Conservation (phyloP, 2,797 vertebrate species). For the Meriones psammophilus region DNA sequence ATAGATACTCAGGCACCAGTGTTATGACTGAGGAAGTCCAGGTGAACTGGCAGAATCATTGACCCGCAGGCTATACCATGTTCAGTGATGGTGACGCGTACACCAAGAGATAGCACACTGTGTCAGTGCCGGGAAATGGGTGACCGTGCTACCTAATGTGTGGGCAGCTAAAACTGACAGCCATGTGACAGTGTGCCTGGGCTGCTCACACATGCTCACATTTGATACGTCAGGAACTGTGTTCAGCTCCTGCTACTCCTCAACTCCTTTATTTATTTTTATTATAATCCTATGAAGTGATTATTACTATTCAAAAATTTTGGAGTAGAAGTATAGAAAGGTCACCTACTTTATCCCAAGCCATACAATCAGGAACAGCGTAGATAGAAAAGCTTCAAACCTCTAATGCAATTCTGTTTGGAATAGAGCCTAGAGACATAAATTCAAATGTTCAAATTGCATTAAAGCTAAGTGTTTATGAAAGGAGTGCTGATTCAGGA, state of each 20-base stretch:
- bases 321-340: not conserved
- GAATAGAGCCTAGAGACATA: not conserved
- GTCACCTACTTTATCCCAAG: not conserved
- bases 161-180: not conserved
- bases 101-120: not conserved
- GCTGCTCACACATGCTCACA: not conserved
- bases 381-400: not conserved
- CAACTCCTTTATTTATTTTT: not conserved
- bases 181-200: not conserved
- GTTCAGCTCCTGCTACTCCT: not conserved
- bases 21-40: not conserved
- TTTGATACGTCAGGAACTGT: not conserved
- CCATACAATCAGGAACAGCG: not conserved
- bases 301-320: not conserved
- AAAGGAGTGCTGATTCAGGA: not conserved
- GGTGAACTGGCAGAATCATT: not conserved
- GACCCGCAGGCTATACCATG: not conserved
- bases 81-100: not conserved
- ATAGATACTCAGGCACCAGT: not conserved
- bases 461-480: not conserved
- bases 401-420: not conserved
- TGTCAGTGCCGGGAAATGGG: not conserved
- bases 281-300: not conserved
- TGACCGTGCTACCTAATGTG: not conserved
- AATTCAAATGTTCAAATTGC: constrained; percentile 1